Conservation (phyloP, 2,113 vertebrate species). For the Campylomormyrus numenius region DNA sequence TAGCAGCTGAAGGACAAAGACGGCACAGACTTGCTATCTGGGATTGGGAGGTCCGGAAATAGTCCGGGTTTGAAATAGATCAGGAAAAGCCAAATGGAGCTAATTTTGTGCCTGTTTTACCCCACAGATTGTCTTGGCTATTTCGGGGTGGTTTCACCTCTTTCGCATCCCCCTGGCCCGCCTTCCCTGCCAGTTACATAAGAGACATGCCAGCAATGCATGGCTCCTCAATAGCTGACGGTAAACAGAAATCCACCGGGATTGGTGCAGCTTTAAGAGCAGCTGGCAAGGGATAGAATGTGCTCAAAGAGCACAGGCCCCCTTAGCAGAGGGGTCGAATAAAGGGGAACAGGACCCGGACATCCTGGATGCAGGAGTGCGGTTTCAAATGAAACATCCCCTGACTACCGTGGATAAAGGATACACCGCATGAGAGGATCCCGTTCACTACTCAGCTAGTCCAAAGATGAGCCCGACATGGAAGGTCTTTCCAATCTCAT, state of each 20-base stretch:
- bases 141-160: background rate
- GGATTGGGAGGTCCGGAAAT: conserved; percentile 8
- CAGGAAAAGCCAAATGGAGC: background rate
- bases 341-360: background rate
- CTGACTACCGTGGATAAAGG: background rate
- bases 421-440: background rate
- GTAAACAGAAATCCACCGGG: conserved; percentile 18
- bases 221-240: conserved; percentile 12
- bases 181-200: background rate
- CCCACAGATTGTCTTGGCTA: background rate
- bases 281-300: background rate
- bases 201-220: background rate
- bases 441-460: background rate
- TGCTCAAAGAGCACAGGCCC: background rate
- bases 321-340: background rate
- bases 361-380: background rate
- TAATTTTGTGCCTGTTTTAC: background rate
- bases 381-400: background rate
- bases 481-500: background rate
- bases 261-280: background rate
- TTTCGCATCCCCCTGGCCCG: background rate
- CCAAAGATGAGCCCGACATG: background rate
- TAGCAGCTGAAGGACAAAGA: background rate
- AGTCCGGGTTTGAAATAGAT: background rate
- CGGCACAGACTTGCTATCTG: background rate